Evolutionary conservation across 2,113 vertebrate genomes (phyloP).

Genomic region (Tachysurus vachellii): DNA sequence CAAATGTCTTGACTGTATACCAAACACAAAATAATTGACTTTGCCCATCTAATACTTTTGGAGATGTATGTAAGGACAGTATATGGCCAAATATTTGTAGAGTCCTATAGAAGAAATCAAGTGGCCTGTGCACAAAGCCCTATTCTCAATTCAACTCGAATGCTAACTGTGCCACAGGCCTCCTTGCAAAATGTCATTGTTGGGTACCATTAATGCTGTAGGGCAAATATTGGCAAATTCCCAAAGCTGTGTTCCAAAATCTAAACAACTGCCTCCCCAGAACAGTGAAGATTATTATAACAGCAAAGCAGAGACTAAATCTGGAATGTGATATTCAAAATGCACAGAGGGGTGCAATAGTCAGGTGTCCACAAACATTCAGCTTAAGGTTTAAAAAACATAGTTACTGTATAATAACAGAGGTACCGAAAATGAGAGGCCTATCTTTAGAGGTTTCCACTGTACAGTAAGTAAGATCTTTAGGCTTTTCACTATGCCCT

Average conservation of each 20-base stretch:
- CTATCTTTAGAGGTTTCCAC: neutral
- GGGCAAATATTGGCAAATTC: neutral
- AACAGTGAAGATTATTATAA: neutral
- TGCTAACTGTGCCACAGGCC: no score
- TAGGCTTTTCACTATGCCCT: neutral
- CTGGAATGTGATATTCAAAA: neutral
- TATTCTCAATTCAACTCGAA: no score
- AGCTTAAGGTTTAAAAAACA: neutral
- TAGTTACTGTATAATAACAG: neutral
- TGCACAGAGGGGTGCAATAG: neutral
- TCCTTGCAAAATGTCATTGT: neutral
- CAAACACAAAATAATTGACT: no score
- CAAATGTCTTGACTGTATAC: no score
- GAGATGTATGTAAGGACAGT: no score
- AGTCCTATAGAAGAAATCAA: no score
- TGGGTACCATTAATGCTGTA: neutral
- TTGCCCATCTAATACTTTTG: no score
- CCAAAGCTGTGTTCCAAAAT: neutral
- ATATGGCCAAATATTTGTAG: no score
- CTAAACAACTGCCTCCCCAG: neutral
- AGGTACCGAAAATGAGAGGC: neutral
- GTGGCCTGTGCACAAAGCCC: no score
- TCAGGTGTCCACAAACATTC: neutral
- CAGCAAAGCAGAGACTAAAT: neutral
- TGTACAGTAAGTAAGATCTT: neutral